Conservation (phyloP, 1,140 invertebrate species). For the Cydia splendana region DNA sequence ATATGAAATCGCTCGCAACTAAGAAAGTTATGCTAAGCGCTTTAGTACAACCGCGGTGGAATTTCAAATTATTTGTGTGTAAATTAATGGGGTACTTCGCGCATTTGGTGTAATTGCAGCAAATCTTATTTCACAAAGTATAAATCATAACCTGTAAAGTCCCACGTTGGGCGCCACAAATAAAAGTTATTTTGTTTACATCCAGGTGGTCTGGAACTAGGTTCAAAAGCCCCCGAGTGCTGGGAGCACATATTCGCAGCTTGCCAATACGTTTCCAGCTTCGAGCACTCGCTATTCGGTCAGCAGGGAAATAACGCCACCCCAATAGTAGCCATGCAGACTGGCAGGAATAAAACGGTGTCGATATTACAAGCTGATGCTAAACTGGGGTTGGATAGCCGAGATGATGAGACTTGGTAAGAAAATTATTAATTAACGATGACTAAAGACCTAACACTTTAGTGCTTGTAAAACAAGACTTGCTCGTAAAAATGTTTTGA, state of each 20-base stretch:
- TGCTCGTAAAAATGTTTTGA: too few relatives aligned
- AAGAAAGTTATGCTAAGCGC: too few relatives aligned
- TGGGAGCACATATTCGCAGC: slow-evolving; percentile 96
- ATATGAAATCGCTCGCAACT: too few relatives aligned
- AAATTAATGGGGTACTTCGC: too few relatives aligned
- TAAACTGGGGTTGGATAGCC: slow-evolving; percentile 70
- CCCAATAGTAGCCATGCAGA: slow-evolving; percentile 74
- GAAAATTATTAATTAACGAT: slow-evolving; percentile 12
- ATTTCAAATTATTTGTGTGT: too few relatives aligned
- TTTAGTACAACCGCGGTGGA: too few relatives aligned
- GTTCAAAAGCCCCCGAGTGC: slow-evolving; percentile 93
- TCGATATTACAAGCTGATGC: slow-evolving; percentile 79
- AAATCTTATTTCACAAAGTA: too few relatives aligned
- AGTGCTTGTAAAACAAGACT: too few relatives aligned
- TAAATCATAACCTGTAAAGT: too few relatives aligned
- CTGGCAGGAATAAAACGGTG: slow-evolving; percentile 77
- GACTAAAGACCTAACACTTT: too few relatives aligned
- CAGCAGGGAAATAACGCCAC: slow-evolving; percentile 76
- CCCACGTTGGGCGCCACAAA: not conserved
- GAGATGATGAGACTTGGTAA: slow-evolving; percentile 89
- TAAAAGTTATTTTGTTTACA: not conserved
- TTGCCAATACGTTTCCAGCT: slow-evolving; percentile 93
- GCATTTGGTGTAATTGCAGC: too few relatives aligned
- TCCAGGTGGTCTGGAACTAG: slow-evolving; percentile 90
- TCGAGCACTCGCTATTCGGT: slow-evolving; percentile 93